Conservation (phyloP, 2,113 vertebrate genomes). For the Coptodon bakossiorum region DNA sequence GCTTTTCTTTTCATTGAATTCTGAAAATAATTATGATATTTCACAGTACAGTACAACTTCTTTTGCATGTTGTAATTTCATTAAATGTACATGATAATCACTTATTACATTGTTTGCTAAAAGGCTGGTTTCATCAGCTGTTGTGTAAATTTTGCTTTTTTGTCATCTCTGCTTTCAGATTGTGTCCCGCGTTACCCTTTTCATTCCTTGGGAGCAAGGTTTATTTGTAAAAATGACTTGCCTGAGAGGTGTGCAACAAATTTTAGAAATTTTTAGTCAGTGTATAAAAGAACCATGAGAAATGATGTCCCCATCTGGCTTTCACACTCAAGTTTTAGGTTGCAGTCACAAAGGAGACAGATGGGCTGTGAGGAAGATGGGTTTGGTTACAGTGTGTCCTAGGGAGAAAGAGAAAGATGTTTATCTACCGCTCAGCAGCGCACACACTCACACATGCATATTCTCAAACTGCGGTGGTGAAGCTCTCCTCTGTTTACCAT, state of each 20-base stretch:
- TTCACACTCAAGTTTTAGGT: slow-evolving; percentile 30
- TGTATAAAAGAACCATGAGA: slow-evolving; percentile 14
- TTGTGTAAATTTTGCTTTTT: not conserved
- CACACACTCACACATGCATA: not conserved
- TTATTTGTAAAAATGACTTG: not conserved
- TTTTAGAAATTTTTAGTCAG: slow-evolving; percentile 6
- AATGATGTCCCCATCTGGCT: slow-evolving; percentile 13
- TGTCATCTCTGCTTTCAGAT: not conserved
- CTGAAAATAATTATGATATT: not conserved
- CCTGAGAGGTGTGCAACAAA: not conserved
- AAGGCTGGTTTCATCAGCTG: not conserved
- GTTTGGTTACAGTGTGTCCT: slow-evolving; percentile 32
- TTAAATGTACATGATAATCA: not conserved
- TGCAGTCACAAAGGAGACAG: slow-evolving; percentile 39
- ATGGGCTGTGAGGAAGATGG: slow-evolving; percentile 39
- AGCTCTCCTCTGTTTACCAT: slow-evolving; percentile 50
- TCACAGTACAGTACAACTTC: not conserved
- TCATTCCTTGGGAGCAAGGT: not conserved
- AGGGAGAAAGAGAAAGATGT: slow-evolving; percentile 39
- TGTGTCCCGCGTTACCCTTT: not conserved
- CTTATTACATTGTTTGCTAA: not conserved
- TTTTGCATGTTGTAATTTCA: not conserved
- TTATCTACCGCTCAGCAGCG: slow-evolving; percentile 30
- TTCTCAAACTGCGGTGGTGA: not conserved
- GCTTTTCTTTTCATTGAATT: not conserved